phyloP scores from a whole-genome alignment of 2,797 vertebrate genomes.

The Erethizon dorsatum region DNA sequence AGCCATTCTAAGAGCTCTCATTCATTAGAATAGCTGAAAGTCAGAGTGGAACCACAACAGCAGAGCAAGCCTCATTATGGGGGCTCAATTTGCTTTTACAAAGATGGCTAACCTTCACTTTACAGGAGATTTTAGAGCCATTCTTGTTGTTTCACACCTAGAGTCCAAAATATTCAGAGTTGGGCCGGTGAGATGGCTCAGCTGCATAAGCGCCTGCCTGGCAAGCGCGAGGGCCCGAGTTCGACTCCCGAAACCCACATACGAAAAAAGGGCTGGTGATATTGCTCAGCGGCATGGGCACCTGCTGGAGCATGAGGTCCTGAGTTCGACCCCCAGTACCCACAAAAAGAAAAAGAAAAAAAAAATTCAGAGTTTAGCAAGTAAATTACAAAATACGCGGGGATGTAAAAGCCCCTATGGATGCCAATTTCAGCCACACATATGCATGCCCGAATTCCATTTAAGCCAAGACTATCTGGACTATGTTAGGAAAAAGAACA shows the following conservation, averaged over 20 bases:
- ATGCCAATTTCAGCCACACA: background rate
- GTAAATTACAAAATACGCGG: slow-evolving; percentile 4
- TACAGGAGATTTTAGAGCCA: slow-evolving; percentile 11
- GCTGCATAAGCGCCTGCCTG: no score
- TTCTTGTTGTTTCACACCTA: background rate
- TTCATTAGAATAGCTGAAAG: background rate
- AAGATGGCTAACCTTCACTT: background rate
- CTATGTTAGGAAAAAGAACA: background rate
- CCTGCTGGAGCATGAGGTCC: no score
- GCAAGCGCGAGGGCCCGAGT: no score
- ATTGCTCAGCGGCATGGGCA: no score
- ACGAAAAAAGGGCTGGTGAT: no score
- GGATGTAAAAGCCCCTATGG: background rate
- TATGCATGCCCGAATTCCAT: background rate
- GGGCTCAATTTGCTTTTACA: background rate
- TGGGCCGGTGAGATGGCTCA: background rate
- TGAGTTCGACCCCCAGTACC: no score
- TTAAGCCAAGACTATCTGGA: background rate
- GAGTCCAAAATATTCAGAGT: background rate
- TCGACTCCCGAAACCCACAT: no score
- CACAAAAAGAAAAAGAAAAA: no score
- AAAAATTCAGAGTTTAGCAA: slow-evolving; percentile 5
- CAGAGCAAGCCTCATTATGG: background rate
- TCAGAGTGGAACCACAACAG: slow-evolving; percentile 20
- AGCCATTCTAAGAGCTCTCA: background rate